Evolutionary conservation across 2,797 vertebrate species (phyloP), one percentile per base, ranked within the genome.

Genomic region (Peromyscus aztecus): DNA sequence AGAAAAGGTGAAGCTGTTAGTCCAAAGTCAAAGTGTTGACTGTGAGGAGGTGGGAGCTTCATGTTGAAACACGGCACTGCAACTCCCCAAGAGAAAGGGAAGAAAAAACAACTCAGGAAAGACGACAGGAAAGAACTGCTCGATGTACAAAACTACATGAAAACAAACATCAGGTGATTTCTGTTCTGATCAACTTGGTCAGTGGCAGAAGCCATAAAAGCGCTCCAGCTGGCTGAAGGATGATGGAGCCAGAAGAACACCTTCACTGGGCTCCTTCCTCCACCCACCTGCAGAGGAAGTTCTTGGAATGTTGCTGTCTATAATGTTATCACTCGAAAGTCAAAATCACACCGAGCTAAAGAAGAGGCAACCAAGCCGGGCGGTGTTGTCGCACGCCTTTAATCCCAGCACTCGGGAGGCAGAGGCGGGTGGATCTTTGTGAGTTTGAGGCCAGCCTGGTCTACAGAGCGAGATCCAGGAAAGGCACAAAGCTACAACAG

Each of bases 21-120:
- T 86, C 89, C 89, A 83, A 94, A 95, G 94, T 97, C 89, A 97
- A 92, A 94, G 69, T 89, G 61, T 89, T 86, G 86, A 61, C 61
- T 86, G 52, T 90, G 6, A 65, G 61, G 71, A 95, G 40, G 61
- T 61, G 89, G 82, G 78, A 94, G 92, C 83, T 96, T 90, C 89
- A 31, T 92, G 87, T 92, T 94, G 69, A 95, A 95, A 73, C 34
- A 69, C 40, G 37, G 34, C 1, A 78, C 40, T 34, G 80, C 86
- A 27, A 13, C 21, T 89, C 12, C 49, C 59, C 49, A 34, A 91
- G 78, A 94, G 2, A 37, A 27, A 24, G 14, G n/a, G 14, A 43
- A 59, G 52, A 46, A 40, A 7, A 17, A n/a, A 40, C n/a, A 61
- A 65, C 12, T 52, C 77, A 3, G 71, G 55, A 61, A 89, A 84